Percentiles rank a stretch among this genome's conserved stretches.
Conservation (phyloP, 2,113 vertebrate genomes). For the Mesitornis unicolor region DNA sequence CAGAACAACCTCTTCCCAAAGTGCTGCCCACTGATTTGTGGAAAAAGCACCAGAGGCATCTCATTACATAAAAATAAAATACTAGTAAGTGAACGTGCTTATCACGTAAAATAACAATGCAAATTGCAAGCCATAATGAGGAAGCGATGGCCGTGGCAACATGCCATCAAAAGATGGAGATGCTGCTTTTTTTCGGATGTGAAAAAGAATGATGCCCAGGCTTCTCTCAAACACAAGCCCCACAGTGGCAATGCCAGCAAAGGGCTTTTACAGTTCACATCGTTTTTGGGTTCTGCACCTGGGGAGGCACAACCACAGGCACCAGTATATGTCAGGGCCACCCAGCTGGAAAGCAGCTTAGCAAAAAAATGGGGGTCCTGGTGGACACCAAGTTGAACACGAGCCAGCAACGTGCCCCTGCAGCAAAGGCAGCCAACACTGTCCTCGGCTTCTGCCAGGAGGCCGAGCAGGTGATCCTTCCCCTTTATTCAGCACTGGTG, state of each 20-base stretch:
- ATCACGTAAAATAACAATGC: neutral
- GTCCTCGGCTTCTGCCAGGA: neutral
- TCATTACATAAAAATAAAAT: neutral
- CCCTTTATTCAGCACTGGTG: neutral
- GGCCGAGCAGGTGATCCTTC: neutral
- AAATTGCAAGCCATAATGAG: neutral
- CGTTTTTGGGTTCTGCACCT: neutral
- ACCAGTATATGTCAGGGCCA: neutral
- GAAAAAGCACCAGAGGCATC: neutral
- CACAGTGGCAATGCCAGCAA: neutral
- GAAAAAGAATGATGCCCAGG: neutral
- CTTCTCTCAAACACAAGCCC: neutral
- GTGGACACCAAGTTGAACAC: neutral
- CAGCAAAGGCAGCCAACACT: rapidly evolving
- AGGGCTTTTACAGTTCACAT: neutral
- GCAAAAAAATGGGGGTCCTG: neutral
- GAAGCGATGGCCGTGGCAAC: neutral
- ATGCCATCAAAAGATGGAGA: neutral
- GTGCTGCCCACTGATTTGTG: neutral
- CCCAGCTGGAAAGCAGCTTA: neutral
- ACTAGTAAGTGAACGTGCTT: neutral
- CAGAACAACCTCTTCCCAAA: neutral
- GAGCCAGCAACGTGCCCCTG: neutral
- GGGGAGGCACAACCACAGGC: neutral
- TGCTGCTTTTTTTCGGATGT: neutral